Evolutionary conservation across 2,797 vertebrate species (phyloP), one percentile per base, ranked within the genome.

Genomic region (Syngnathus rostellatus): DNA sequence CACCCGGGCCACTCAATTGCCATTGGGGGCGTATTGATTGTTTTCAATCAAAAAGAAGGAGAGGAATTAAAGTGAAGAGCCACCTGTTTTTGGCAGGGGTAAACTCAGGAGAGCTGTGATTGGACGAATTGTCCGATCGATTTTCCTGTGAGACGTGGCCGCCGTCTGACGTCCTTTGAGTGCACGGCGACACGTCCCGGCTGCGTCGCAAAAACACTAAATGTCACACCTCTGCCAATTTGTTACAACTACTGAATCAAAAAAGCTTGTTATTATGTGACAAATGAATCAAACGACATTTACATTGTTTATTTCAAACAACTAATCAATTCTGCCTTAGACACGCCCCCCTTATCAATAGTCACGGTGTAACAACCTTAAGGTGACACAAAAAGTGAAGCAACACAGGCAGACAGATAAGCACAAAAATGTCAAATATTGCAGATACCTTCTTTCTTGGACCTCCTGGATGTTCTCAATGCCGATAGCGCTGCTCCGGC

Each of bases 401-500:
- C 41, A 43, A 11, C 11, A 43, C 41, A 9, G 8, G 7, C 10
- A 43, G 41, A 16, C 46, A 48, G 16, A 48, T 48, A 17, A 17
- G 6, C 45, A 17, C 16, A 19, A 10, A 53, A 53, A 21, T n/a
- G 9, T 21, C 7, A 7, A 19, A n/a, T 50, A 21, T n/a, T n/a
- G 48, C 50, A 53, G n/a, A 53, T 58, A 3, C 95, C 96, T 70
- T 93, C 95, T 85, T 93, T 97, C 89, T 93, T 98, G 70, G 65
- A 96, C 95, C 84, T 98, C 96, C 89, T 97, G 95, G 71, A 99
- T 98, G 87, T 98, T 99, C 86, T 99, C 96, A 0, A 98, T 98
- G 67, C 96, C 96, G 2, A 98, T 98, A 73, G 96, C 96, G 1
- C 96, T 98, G 89, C 96, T 97, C 76, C 96, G 91, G 7, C 96